These are phyloP conservation scores for Nettapus auritus DNA, from an alignment of 2,113 vertebrate genomes.

Conservation along the genomic window DNA sequence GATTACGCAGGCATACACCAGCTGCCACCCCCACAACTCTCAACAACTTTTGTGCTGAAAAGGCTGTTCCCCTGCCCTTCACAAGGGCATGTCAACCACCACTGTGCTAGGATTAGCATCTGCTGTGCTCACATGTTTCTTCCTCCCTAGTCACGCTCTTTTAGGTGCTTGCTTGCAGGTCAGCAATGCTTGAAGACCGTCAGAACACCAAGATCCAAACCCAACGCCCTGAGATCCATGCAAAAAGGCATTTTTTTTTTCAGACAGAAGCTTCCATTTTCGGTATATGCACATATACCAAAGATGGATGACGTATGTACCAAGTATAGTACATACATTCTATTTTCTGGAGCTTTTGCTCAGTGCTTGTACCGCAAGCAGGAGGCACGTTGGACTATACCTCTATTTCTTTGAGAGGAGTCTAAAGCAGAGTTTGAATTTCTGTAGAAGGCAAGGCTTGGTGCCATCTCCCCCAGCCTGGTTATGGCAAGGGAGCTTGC, in stretches of 20 bases:
- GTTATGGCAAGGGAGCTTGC: background rate
- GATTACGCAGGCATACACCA: background rate
- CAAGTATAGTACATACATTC: rapidly evolving
- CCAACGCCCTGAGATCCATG: background rate
- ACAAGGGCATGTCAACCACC: rapidly evolving
- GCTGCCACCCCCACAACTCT: background rate
- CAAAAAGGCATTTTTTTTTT: background rate
- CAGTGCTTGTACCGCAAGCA: background rate
- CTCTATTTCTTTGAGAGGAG: background rate
- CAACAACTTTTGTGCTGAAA: background rate
- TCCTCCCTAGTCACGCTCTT: background rate
- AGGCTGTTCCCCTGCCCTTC: background rate
- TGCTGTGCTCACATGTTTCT: background rate
- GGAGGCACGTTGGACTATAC: background rate
- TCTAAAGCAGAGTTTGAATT: background rate
- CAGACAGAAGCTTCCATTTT: background rate
- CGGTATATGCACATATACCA: background rate
- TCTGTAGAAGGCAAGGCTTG: background rate
- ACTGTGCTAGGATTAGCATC: background rate
- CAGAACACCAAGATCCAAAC: background rate
- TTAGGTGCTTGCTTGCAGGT: background rate
- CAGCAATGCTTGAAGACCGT: background rate
- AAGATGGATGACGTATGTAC: too few species aligned
- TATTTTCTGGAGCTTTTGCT: background rate
- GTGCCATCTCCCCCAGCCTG: background rate